Percentiles rank a stretch among this genome's conserved stretches.
Conservation (phyloP, 1,140 invertebrate species). For the Homarus americanus region DNA sequence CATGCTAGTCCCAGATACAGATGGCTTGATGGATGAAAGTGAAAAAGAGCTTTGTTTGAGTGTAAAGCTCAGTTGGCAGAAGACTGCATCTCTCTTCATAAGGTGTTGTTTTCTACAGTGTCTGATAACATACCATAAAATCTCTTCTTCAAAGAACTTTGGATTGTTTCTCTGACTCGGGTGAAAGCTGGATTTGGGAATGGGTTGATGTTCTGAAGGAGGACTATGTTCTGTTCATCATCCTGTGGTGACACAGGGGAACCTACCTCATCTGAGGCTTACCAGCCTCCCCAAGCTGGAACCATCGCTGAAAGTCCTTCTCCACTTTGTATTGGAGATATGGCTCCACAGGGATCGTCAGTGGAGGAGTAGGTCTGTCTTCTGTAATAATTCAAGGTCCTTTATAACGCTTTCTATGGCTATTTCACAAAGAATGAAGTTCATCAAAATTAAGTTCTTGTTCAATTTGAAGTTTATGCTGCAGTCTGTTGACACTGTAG, state of each 20-base stretch:
- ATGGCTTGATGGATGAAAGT: conserved; percentile 75
- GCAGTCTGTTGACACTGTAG: conserved; percentile 83
- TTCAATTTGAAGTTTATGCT: conserved; percentile 89
- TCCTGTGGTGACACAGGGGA: neutral
- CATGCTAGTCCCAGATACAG: neutral
- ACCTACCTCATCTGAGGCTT: conserved; percentile 64
- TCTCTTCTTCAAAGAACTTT: conserved; percentile 80
- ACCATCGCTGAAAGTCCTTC: conserved; percentile 90
- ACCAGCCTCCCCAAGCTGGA: conserved; percentile 88
- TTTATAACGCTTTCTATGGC: conserved; percentile 78
- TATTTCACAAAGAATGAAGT: conserved; percentile 85
- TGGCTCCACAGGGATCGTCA: neutral
- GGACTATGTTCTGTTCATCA: neutral
- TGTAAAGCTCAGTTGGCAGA: conserved; percentile 94
- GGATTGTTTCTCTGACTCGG: conserved; percentile 15
- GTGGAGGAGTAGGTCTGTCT: neutral
- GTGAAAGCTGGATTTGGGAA: neutral
- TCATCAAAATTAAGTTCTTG: conserved; percentile 87
- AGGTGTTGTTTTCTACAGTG: conserved; percentile 91
- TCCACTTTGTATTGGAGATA: conserved; percentile 78
- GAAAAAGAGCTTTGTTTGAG: conserved; percentile 88
- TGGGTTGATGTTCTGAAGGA: neutral
- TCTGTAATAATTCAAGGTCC: conserved; percentile 8
- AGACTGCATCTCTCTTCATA: conserved; percentile 93
- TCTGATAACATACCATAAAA: conserved; percentile 85